Conservation (phyloP, 2,113 vertebrate genomes). For the Vidua chalybeata region DNA sequence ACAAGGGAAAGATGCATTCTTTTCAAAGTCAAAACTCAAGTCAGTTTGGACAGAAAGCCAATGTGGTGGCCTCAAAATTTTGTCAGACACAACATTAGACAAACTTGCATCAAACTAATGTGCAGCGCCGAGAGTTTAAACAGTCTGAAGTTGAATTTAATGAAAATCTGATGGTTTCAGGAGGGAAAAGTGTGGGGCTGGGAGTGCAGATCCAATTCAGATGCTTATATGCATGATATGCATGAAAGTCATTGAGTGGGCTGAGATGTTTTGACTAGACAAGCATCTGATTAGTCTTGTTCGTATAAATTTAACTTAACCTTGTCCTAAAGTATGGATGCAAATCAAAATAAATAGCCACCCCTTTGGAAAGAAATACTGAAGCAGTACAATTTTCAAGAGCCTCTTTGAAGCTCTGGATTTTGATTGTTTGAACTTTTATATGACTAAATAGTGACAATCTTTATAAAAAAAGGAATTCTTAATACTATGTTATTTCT, state of each 20-base stretch:
- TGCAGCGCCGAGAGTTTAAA: not conserved
- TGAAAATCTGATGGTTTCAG: not conserved
- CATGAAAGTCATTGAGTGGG: not conserved
- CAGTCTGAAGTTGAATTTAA: not conserved
- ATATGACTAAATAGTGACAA: not conserved
- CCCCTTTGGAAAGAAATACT: not conserved
- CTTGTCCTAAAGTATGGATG: not conserved
- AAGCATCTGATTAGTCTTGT: not conserved
- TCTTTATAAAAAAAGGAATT: not conserved
- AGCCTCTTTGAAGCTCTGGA: not conserved
- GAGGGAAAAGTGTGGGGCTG: not conserved
- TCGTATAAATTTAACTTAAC: not conserved
- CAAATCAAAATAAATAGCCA: not conserved
- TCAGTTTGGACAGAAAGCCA: not conserved
- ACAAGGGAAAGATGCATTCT: fast-evolving
- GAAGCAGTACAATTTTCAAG: not conserved
- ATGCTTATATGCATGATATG: not conserved
- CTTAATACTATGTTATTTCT: not conserved
- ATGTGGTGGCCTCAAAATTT: not conserved
- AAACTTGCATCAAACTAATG: not conserved
- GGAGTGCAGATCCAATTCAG: not conserved
- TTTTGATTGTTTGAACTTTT: not conserved
- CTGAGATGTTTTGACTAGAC: not conserved
- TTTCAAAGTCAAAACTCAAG: not conserved
- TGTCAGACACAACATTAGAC: not conserved